Evolutionary conservation across 1,140 invertebrate species (phyloP).

Genomic region (Aphaenogaster rudis): DNA sequence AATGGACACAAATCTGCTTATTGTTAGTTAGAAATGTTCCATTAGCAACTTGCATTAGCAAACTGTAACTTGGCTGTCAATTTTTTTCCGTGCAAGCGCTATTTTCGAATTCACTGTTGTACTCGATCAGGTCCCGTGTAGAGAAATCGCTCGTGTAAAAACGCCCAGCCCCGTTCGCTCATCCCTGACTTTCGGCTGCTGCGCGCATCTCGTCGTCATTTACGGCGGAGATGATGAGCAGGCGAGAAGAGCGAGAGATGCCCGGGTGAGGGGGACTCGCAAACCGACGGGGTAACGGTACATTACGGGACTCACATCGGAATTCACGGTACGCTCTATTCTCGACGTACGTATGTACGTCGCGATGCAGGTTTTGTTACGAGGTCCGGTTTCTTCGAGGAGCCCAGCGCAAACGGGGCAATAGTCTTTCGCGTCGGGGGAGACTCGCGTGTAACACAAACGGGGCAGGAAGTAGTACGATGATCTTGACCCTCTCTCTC

Average conservation of each 20-base stretch:
- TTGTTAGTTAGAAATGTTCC: too few species aligned
- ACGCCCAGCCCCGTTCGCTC: conserved; percentile 7
- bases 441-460: conserved; percentile 60
- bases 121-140: neutral
- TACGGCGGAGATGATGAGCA: conserved; percentile 51
- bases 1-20: too few species aligned
- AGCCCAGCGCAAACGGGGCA: conserved; percentile 43
- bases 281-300: conserved; percentile 83
- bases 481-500: conserved; percentile 34
- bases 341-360: conserved; percentile 68
- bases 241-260: conserved; percentile 59
- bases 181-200: conserved; percentile 56
- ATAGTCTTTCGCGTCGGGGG: conserved; percentile 21
- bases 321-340: conserved; percentile 84
- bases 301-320: conserved; percentile 81
- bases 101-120: neutral
- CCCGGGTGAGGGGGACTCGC: conserved; percentile 81
- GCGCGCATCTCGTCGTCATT: conserved; percentile 55
- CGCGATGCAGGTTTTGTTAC: conserved; percentile 64
- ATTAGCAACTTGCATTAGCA: too few species aligned
- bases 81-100: neutral
- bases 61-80: too few species aligned
- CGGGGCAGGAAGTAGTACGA: conserved; percentile 62
- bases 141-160: conserved; percentile 12
- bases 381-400: conserved; percentile 72